Evolutionary conservation across 2,113 vertebrate species (phyloP), one percentile per base, ranked within the genome.

Genomic region (Gallinago undulata): DNA sequence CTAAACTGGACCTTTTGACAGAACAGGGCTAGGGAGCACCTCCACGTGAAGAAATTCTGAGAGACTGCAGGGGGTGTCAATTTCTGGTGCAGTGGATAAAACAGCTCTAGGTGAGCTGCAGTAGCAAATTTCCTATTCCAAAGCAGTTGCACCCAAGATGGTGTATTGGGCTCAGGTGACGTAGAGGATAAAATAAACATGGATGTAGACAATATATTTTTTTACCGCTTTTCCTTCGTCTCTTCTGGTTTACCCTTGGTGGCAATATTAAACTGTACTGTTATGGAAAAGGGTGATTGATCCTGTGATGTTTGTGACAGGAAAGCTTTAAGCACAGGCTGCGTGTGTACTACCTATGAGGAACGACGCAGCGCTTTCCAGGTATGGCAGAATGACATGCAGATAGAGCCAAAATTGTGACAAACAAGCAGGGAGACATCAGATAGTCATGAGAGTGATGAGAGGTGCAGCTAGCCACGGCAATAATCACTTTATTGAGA

Each of bases 1-100:
- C 39, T 69, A 62, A 90, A 93, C 30, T 69, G 83, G 79, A 79
- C 72, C 75, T 85, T 55, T 67, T 83, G 70, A 77, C 30, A 83
- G 69, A 90, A 80, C 27, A 0, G 0, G 24, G n/a, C 21, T 45
- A 66, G 14, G 62, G 67, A 73, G 67, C 0, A 0, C 31, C 51
- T 83, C 6, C 41, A 21, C 0, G 0, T 16, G 48, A 92, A 85
- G 35, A 83, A 85, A 90, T 66, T 55, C 57, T 48, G 90, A 23
- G 14, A 79, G 57, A 31, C 48, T 73, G 57, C 33, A 85, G 24
- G 31, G 30, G 8, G 6, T 66, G 27, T 85, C 76, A 69, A 76
- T 79, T 64, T 69, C 39, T 73, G 28, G 7, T 57, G 15, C 60
- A 56, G 23, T 22, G 10, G 19, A 91, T 59, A 62, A 84, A 87